phyloP scores from a whole-genome alignment of 2,888 invertebrate genomes.

The Machimus rusticus region DNA sequence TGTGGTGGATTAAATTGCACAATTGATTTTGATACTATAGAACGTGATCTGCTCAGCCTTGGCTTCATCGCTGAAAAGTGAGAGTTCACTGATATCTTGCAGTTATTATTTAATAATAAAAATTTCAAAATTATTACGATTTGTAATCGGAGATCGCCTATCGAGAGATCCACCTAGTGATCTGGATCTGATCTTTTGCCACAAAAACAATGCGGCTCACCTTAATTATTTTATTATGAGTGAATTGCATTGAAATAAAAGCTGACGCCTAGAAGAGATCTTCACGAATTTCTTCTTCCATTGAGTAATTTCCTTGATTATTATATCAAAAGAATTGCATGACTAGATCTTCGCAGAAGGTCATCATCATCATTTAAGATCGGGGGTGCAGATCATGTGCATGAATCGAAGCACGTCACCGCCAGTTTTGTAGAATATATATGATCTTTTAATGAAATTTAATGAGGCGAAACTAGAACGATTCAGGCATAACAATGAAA shows the following conservation, averaged over 20 bases:
- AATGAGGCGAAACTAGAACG: constrained; percentile 31
- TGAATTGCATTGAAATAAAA: neutral
- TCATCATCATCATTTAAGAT: neutral
- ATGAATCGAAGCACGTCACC: neutral
- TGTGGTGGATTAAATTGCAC: neutral
- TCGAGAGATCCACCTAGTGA: neutral
- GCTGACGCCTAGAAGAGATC: neutral
- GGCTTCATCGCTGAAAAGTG: constrained; percentile 15
- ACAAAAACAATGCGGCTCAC: neutral
- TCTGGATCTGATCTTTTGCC: neutral
- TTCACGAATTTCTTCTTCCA: neutral
- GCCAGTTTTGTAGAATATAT: neutral
- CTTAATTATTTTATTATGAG: neutral
- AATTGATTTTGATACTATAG: neutral
- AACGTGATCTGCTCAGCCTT: constrained; percentile 19
- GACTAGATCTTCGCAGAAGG: neutral
- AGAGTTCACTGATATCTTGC: constrained; percentile 14
- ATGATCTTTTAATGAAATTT: constrained; percentile 12
- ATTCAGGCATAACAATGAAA: constrained; percentile 30
- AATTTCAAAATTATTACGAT: neutral
- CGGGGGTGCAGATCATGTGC: neutral
- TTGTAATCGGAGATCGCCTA: neutral
- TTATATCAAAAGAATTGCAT: neutral
- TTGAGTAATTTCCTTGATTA: neutral
- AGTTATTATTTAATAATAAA: neutral